Conservation (phyloP, 1,140 invertebrate species). For the Vanessa atalanta region DNA sequence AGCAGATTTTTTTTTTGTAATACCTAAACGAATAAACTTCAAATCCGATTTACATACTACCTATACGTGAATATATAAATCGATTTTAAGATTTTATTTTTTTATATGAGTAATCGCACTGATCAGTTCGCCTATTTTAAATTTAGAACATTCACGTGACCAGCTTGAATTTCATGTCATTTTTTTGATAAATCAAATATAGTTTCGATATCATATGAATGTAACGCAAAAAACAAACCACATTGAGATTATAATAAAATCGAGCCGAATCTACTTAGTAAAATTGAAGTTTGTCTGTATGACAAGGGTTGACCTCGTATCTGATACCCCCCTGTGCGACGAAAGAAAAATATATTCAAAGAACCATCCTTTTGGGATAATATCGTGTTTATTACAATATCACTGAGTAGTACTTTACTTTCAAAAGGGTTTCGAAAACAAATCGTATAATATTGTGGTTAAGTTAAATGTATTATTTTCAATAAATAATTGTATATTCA, state of each 20-base stretch:
- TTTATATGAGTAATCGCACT: no score
- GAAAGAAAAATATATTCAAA: conserved; percentile 12
- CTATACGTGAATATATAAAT: no score
- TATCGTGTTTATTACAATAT: background rate
- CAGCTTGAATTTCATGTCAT: no score
- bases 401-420: background rate
- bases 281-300: conserved; percentile 33
- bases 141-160: no score
- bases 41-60: no score
- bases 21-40: no score
- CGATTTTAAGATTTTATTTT: no score
- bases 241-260: conserved; percentile 10
- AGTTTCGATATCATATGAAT: no score
- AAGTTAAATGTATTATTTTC: conserved; percentile 6
- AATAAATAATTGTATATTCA: conserved; percentile 22
- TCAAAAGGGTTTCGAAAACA: background rate
- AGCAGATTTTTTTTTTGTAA: no score
- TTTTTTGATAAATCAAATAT: no score
- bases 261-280: conserved; percentile 32
- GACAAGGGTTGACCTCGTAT: conserved; percentile 35
- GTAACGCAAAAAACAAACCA: background rate
- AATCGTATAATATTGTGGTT: background rate
- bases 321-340: conserved; percentile 18
- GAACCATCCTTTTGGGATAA: background rate
- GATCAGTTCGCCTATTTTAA: no score